Conservation (phyloP, 2,888 invertebrate species). For the Anarsia innoxiella region DNA sequence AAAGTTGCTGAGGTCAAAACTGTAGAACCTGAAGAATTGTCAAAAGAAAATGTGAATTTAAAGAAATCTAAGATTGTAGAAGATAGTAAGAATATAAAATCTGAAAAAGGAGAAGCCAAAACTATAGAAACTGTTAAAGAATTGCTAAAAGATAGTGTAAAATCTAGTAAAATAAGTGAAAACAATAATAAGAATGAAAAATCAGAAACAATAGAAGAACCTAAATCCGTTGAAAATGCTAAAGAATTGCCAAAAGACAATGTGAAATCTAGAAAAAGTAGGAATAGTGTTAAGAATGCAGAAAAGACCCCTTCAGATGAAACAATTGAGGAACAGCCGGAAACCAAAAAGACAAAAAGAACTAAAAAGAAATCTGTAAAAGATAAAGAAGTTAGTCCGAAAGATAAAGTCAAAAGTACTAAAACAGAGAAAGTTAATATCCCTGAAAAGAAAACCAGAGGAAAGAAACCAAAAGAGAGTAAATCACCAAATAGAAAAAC, state of each 20-base stretch:
- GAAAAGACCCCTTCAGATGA: too few species aligned
- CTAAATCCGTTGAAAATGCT: too few species aligned
- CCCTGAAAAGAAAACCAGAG: slow-evolving; percentile 23
- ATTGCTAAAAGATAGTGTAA: background rate
- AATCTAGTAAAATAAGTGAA: too few species aligned
- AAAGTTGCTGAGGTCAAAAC: too few species aligned
- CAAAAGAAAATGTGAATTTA: too few species aligned
- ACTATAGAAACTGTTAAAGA: background rate
- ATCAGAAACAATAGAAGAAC: background rate
- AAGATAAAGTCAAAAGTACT: slow-evolving; percentile 8
- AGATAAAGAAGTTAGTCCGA: slow-evolving; percentile 16
- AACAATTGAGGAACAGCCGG: background rate
- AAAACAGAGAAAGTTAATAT: slow-evolving; percentile 14
- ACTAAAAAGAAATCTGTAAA: slow-evolving; percentile 28
- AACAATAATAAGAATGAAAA: background rate
- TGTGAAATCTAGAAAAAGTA: background rate
- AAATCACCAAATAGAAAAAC: slow-evolving; percentile 27
- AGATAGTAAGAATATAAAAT: too few species aligned
- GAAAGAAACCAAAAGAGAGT: slow-evolving; percentile 20
- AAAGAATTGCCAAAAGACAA: slow-evolving; percentile 1
- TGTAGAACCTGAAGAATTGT: too few species aligned
- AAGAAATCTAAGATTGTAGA: too few species aligned
- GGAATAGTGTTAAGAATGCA: background rate
- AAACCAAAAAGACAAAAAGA: slow-evolving; percentile 27
- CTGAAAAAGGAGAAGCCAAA: background rate